Evolutionary conservation across 2,888 invertebrate genomes (phyloP), one percentile per base, ranked within the genome.

Genomic region (Zygogramma bicolorata): DNA sequence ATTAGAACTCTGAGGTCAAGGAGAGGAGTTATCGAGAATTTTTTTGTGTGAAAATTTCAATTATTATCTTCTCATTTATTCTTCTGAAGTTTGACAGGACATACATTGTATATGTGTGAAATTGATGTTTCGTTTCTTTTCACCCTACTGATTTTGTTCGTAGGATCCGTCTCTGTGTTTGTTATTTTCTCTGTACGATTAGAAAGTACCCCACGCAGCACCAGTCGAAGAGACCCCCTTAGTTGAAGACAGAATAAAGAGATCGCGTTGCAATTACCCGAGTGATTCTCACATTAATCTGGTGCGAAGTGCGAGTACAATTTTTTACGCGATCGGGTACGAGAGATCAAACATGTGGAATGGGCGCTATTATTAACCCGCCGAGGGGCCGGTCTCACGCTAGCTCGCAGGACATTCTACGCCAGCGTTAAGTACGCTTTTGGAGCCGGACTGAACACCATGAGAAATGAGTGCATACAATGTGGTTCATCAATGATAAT

Each of bases 211-310:
- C 61, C 40, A 34, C 38, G 38, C 22, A 34, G 60, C 38, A 10
- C n/a, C 20, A 29, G 4, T 20, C 4, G 5, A 10, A 8, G 13
- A 40, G 61, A 61, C 61, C 61, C 61, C 61, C 40, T 40, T 61
- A 25, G 61, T 22, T 20, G 40, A 61, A 34, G 20, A 20, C 60
- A 22, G 40, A 61, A 61, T 20, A 13, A 61, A 40, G 25, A 25
- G 62, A 62, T 62, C 62, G 40, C 13, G 42, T 62, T 62, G 62
- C 62, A 62, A 62, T 62, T 62, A 62, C 62, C 42, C 40, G 40
- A 62, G 40, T 62, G 42, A 27, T 62, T 62, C 62, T 62, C 62
- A 62, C 62, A 62, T 62, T 62, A 62, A 62, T 62, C 62, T 22
- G 40, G 62, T 25, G 27, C 25, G 62, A 27, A 15, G 62, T 62